phyloP scores from a whole-genome alignment of 2,797 vertebrate genomes.

The Dromococcyx pavoninus region DNA sequence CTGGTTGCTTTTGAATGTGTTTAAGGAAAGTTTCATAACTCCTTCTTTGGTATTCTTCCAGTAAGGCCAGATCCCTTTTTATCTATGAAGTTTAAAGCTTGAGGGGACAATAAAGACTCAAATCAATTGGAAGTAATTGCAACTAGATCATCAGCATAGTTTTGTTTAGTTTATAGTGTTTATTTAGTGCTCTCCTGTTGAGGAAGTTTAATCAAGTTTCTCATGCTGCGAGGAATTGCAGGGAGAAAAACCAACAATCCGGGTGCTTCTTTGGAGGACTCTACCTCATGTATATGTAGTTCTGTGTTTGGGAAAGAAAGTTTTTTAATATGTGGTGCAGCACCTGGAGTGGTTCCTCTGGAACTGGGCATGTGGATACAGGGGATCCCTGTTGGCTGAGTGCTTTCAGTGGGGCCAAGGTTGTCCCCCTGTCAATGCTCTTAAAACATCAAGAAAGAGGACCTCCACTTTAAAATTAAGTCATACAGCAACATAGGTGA shows the following conservation, averaged over 20 bases:
- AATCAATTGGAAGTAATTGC: conserved; percentile 62
- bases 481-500: background rate
- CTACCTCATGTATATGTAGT: background rate
- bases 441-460: background rate
- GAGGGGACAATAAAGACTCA: conserved; percentile 39
- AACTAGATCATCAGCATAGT: conserved; percentile 49
- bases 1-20: background rate
- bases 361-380: background rate
- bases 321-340: background rate
- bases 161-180: conserved; percentile 61
- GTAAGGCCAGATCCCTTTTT: conserved; percentile 1
- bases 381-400: background rate
- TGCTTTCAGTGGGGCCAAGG: background rate
- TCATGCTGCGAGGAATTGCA: background rate
- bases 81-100: conserved; percentile 19
- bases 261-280: background rate
- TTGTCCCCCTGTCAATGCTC: background rate
- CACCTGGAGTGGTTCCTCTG: background rate
- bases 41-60: conserved; percentile 25
- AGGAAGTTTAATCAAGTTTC: conserved; percentile 46
- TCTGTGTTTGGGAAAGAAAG: background rate
- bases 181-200: conserved; percentile 42
- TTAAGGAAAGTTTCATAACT: background rate
- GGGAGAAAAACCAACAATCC: background rate
- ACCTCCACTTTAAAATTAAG: background rate